These are phyloP conservation scores for Drosophila nebulosa DNA, from an alignment of 1,140 invertebrate species.

Conservation along the genomic window DNA sequence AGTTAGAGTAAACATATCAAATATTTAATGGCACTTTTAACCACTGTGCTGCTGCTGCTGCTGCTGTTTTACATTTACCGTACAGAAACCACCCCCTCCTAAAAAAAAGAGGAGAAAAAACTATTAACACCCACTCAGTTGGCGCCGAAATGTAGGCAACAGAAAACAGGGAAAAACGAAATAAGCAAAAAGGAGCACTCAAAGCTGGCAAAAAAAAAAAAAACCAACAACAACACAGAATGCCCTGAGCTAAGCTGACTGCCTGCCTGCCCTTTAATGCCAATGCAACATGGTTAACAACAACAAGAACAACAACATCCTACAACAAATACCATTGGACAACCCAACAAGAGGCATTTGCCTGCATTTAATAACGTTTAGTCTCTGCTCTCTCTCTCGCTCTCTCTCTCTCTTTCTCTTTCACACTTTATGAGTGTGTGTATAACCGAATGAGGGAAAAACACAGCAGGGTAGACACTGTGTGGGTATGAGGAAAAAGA, in stretches of 20 bases:
- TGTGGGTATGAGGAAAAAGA: conserved; percentile 15
- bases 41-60: conserved; percentile 20
- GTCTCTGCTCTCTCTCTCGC: conserved; percentile 4
- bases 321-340: conserved; percentile 56
- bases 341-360: conserved; percentile 45
- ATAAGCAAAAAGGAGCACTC: conserved; percentile 48
- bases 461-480: neutral
- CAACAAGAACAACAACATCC: conserved; percentile 37
- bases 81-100: neutral
- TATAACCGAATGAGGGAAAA: conserved; percentile 24
- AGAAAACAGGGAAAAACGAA: conserved; percentile 24
- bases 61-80: neutral
- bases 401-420: neutral
- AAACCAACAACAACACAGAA: conserved; percentile 25
- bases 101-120: conserved; percentile 12
- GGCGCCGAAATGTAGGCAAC: conserved; percentile 65
- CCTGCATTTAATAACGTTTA: conserved; percentile 78
- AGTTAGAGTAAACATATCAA: neutral
- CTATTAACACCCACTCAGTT: neutral
- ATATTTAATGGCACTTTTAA: neutral
- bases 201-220: conserved; percentile 35
- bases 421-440: conserved; percentile 44
- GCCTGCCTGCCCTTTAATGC: conserved; percentile 41
- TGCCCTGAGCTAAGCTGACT: neutral
- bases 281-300: conserved; percentile 28